Evolutionary conservation across 2,888 invertebrate genomes (phyloP).

Genomic region (Eristalinus sepulchralis): DNA sequence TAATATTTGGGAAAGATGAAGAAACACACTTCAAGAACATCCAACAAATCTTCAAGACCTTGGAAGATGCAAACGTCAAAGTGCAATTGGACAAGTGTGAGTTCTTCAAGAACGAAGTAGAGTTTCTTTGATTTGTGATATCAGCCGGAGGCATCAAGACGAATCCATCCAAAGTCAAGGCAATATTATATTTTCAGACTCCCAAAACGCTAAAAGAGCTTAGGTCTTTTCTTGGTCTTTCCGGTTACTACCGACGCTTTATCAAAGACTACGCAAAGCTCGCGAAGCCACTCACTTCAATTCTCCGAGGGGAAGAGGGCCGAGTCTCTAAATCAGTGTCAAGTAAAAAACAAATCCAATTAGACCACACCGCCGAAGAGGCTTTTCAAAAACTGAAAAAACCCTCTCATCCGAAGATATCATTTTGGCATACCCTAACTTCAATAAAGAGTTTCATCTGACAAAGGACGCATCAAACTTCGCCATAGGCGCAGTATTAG

Average conservation of each 20-base stretch:
- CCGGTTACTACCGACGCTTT: too few species aligned
- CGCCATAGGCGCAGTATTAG: slow-evolving; percentile 56
- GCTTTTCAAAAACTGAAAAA: slow-evolving; percentile 27
- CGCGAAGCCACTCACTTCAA: too few species aligned
- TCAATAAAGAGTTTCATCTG: slow-evolving; percentile 57
- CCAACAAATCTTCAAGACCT: neutral
- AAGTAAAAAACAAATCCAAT: slow-evolving; percentile 16
- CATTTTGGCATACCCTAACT: slow-evolving; percentile 47
- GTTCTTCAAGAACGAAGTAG: slow-evolving; percentile 38
- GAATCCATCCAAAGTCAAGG: slow-evolving; percentile 45
- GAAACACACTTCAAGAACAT: neutral
- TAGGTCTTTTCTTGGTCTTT: too few species aligned
- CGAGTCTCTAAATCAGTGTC: slow-evolving; percentile 33
- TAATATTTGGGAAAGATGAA: neutral
- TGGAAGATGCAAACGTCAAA: slow-evolving; percentile 19
- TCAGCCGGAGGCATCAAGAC: too few species aligned
- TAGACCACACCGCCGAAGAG: neutral
- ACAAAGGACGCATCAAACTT: slow-evolving; percentile 60
- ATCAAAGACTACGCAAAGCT: too few species aligned
- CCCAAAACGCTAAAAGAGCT: slow-evolving; percentile 63
- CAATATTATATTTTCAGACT: slow-evolving; percentile 43
- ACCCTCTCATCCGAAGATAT: slow-evolving; percentile 18
- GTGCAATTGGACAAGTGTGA: slow-evolving; percentile 6
- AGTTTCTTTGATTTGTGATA: slow-evolving; percentile 52
- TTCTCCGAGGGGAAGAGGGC: slow-evolving; percentile 36